A percentile compares a stretch with the other conserved stretches of the same genome.
Evolutionary conservation across 2,113 vertebrate species (phyloP).

Genomic region (Sylvilagus bachmani): DNA sequence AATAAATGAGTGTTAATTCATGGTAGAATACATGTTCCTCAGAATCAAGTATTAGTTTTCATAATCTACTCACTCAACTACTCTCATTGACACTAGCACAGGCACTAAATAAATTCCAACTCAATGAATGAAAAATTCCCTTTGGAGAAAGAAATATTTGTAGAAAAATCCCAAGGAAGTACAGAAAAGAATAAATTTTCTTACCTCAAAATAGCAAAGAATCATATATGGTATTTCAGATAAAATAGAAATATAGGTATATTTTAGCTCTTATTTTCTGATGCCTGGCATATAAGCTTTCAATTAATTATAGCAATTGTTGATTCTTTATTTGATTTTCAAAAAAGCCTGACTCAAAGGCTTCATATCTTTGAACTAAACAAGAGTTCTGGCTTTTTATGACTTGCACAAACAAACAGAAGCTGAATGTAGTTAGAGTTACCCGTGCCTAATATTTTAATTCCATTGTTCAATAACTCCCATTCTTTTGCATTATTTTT

Average conservation of each 20-base stretch:
- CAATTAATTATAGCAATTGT: slow-evolving; percentile 12
- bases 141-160: background rate
- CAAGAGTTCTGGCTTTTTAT: slow-evolving; percentile 66
- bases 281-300: background rate
- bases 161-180: slow-evolving; percentile 54
- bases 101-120: slow-evolving; percentile 24
- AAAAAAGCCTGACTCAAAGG: slow-evolving; percentile 62
- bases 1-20: background rate
- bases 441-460: slow-evolving; percentile 83
- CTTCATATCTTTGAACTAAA: slow-evolving; percentile 70
- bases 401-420: slow-evolving; percentile 69
- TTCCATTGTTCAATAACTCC: slow-evolving; percentile 85
- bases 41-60: background rate
- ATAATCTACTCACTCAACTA: background rate
- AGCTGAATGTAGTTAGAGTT: slow-evolving; percentile 70
- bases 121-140: slow-evolving; percentile 39
- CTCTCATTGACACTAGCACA: background rate
- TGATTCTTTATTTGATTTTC: background rate
- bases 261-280: slow-evolving; percentile 65
- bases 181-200: slow-evolving; percentile 1
- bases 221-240: slow-evolving; percentile 33
- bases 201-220: slow-evolving; percentile 15
- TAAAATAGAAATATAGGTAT: slow-evolving; percentile 21
- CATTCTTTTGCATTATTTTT: slow-evolving; percentile 86
- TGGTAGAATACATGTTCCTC: background rate